phyloP scores from a whole-genome alignment of 1,140 invertebrate genomes.

The Steinernema feltiae region DNA sequence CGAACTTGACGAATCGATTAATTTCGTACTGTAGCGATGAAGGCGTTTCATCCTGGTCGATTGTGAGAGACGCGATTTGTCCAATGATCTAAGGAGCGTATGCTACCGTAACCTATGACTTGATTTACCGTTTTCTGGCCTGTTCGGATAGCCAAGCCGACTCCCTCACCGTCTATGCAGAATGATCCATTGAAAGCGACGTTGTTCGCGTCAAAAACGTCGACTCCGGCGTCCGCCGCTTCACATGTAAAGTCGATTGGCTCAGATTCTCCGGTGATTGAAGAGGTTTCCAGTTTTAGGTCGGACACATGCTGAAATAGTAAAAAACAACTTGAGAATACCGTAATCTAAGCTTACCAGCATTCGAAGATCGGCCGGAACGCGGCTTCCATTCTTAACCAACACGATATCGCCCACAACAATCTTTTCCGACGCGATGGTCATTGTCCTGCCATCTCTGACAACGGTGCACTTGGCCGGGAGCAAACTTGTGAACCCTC shows the following conservation, averaged over 20 bases:
- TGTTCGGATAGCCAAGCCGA: conserved; percentile 31
- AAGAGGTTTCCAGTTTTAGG: conserved; percentile 38
- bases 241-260: conserved; percentile 28
- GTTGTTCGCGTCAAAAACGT: conserved; percentile 33
- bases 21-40: conserved; percentile 19
- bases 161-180: conserved; percentile 34
- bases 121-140: conserved; percentile 20
- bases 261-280: conserved; percentile 41
- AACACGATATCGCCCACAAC: conserved; percentile 50
- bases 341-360: conserved; percentile 31
- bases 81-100: conserved; percentile 23
- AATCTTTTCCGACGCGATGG: conserved; percentile 26
- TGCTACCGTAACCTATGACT: background rate
- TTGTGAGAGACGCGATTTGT: conserved; percentile 34
- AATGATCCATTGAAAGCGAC: conserved; percentile 37
- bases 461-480: conserved; percentile 30
- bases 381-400: conserved; percentile 45
- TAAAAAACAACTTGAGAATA: too few species aligned
- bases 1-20: conserved; percentile 30
- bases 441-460: background rate
- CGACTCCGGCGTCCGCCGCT: background rate
- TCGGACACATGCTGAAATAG: too few species aligned
- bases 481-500: conserved; percentile 21
- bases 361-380: conserved; percentile 56
- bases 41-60: conserved; percentile 21